Percentiles rank a stretch among this genome's conserved stretches.
Evolutionary conservation across 2,113 vertebrate genomes (phyloP).

Genomic region (Coptodon rendalli): DNA sequence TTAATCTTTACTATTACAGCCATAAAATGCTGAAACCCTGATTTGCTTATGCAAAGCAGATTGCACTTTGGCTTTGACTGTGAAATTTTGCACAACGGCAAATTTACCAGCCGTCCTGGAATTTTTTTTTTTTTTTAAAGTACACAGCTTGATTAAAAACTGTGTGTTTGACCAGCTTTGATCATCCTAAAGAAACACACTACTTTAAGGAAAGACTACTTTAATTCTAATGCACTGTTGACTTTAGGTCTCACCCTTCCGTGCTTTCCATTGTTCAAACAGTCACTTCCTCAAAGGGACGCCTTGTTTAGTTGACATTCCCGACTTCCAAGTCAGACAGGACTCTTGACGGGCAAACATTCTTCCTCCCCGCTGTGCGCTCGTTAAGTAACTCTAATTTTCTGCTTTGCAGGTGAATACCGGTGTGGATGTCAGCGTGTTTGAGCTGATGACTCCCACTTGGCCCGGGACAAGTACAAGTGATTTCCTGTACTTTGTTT

Average conservation of each 20-base stretch:
- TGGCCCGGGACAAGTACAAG: not conserved
- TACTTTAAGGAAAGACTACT: not conserved
- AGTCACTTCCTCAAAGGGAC: conserved; percentile 57
- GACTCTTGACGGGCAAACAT: not conserved
- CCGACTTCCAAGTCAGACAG: conserved; percentile 2
- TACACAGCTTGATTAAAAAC: not conserved
- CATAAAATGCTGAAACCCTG: not conserved
- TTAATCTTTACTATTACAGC: not conserved
- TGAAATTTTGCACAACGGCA: not conserved
- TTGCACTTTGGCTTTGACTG: not conserved
- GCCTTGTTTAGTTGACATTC: conserved; percentile 63
- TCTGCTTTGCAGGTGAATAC: conserved; percentile 50
- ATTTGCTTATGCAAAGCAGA: not conserved
- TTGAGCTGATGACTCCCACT: not conserved
- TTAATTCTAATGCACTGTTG: conserved; percentile 2
- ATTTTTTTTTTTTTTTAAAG: fast-evolving
- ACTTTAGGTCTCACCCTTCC: conserved; percentile 62
- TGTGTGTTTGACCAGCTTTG: not conserved
- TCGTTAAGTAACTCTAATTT: not conserved
- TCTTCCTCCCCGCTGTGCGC: not conserved
- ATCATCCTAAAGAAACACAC: not conserved
- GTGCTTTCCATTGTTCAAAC: conserved; percentile 61
- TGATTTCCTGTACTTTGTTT: not conserved
- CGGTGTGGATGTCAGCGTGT: not conserved
- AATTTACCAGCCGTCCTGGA: not conserved